phyloP scores from a whole-genome alignment of 30 jellyfish, hydroid and myxozoan genomes.

The Catostylus mosaicus region DNA sequence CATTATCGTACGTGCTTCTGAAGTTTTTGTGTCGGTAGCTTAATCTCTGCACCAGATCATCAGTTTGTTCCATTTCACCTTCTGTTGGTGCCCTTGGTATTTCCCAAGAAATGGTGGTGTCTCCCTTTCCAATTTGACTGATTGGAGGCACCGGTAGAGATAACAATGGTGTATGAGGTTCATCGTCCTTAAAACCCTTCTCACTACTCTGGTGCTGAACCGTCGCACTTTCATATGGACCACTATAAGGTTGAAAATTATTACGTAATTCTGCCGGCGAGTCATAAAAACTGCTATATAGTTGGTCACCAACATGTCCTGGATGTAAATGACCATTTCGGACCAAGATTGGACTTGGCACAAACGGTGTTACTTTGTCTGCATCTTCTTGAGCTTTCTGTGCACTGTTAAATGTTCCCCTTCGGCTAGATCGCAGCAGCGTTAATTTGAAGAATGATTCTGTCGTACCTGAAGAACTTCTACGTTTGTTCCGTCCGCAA shows the following conservation, averaged over 20 bases:
- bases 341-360: neutral
- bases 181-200: neutral
- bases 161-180: neutral
- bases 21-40: neutral
- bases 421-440: neutral
- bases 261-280: no score
- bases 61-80: neutral
- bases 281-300: neutral
- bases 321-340: conserved; percentile 34
- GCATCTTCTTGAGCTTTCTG: conserved; percentile 1
- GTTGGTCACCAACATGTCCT: neutral
- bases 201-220: no score
- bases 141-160: neutral
- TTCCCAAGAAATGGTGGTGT: neutral
- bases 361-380: neutral
- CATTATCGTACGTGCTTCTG: neutral
- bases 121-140: neutral
- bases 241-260: no score
- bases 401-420: neutral
- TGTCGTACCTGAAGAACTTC: conserved; percentile 7
- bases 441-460: neutral
- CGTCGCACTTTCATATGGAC: no score
- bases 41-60: neutral
- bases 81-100: neutral
- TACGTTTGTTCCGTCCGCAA: neutral